phyloP scores from a whole-genome alignment of 2,888 invertebrate genomes.

The Dolomedes plantarius region DNA sequence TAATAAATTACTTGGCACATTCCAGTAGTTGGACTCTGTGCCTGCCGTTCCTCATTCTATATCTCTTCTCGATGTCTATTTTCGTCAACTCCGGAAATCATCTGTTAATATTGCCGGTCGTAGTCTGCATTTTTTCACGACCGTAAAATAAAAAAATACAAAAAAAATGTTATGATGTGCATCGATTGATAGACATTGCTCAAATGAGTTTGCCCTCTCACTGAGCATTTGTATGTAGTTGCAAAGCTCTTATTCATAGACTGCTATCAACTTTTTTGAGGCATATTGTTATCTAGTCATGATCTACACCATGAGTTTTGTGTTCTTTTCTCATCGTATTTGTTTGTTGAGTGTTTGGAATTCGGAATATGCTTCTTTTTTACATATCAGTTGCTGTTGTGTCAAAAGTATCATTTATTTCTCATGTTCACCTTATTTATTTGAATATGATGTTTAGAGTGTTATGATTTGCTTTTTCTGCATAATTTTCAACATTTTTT shows the following conservation, averaged over 20 bases:
- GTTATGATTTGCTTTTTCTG: conserved; percentile 36
- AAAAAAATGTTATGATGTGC: conserved; percentile 54
- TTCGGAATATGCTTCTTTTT: background rate
- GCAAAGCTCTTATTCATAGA: conserved; percentile 68
- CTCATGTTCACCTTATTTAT: background rate
- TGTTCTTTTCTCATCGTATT: conserved; percentile 2
- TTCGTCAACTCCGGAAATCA: conserved; percentile 65
- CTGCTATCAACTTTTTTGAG: conserved; percentile 65
- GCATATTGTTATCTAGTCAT: conserved; percentile 70
- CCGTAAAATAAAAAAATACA: conserved; percentile 6
- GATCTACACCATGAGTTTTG: conserved; percentile 37
- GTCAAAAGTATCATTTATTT: conserved; percentile 4
- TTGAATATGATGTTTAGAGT: conserved; percentile 22
- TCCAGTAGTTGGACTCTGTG: conserved; percentile 55
- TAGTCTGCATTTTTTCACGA: conserved; percentile 35
- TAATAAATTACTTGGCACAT: conserved; percentile 54
- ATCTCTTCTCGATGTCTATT: conserved; percentile 71
- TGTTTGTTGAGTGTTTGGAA: conserved; percentile 1
- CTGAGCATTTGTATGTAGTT: conserved; percentile 70
- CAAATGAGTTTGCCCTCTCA: conserved; percentile 68
- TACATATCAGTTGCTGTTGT: conserved; percentile 20
- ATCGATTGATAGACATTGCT: conserved; percentile 67
- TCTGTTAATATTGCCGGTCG: conserved; percentile 63
- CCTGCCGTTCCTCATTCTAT: conserved; percentile 67
- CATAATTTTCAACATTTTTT: conserved; percentile 44